Base-by-base conservation (phyloP, 2,888 invertebrate species). In the Lathronympha strigana region DNA sequence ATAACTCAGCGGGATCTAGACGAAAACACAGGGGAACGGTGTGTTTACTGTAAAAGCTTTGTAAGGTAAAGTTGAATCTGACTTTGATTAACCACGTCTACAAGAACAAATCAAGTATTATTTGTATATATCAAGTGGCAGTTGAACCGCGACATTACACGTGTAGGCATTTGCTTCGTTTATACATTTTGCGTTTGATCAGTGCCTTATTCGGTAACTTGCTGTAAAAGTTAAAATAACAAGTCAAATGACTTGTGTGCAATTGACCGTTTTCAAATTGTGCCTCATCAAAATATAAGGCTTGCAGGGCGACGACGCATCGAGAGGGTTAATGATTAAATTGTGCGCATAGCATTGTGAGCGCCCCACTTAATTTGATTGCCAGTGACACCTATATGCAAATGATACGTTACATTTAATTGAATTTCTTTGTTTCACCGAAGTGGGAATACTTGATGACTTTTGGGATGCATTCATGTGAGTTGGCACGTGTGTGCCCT, bases 331-430 rank as follows among this genome's bases (percentile, higher is more conserved):
- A 82, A 84, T 83, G 78, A 90, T 85, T 88, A 81, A 85, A 88
- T 89, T 88, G 88, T 87, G 84, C 87, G 77, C 77, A 76, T 83
- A 80, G 76, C 82, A 85, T 81, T 83, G 83, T 81, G 79, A 81
- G 77, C 78, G 81, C 80, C 78, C 80, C 85, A 87, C 83, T 88
- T 90, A 85, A 90, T 87, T 89, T 87, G 85, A 89, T 90, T 85
- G 87, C 82, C 80, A 81, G 74, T 81, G 87, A 89, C 89, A 90
- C 89, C 86, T 87, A 89, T 74, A 77, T 91, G 90, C 88, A 90
- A 90, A 91, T 91, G 81, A 86, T 84, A 80, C 82, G 86, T 84
- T 77, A 80, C 81, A 78, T 76, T 78, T 89, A 92, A 91, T 90
- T 90, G 90, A 90, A 90, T 90, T 88, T 87, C 86, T 86, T 83